These are phyloP conservation scores for Aphis craccivora DNA, from an alignment of 1,140 invertebrate genomes.

Conservation along the genomic window DNA sequence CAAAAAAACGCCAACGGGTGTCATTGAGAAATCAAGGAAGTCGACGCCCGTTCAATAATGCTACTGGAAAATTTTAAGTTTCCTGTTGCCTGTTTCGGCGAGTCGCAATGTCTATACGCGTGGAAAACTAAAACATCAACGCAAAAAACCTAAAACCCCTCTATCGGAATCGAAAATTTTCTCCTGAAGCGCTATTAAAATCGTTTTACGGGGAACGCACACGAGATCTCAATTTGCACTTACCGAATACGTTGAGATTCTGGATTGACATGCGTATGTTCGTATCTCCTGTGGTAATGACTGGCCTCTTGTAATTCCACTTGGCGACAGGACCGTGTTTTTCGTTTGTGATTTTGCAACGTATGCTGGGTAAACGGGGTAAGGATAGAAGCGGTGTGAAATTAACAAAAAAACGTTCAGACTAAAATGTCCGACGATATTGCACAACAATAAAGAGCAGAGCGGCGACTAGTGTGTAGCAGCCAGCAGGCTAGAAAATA, in stretches of 20 bases:
- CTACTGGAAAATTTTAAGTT: too few species aligned
- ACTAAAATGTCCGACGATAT: not conserved
- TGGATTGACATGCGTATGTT: constrained; percentile 94
- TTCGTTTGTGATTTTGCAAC: too few species aligned
- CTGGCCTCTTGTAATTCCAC: constrained; percentile 88
- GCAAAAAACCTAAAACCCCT: not conserved
- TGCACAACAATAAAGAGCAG: too few species aligned
- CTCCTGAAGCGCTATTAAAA: not conserved
- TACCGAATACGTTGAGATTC: constrained; percentile 92
- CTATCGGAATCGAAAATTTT: not conserved
- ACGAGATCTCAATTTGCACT: constrained; percentile 64
- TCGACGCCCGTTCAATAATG: not conserved
- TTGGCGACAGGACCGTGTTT: constrained; percentile 69
- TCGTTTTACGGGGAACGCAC: accelerated
- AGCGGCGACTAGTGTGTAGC: too few species aligned
- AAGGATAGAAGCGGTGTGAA: not conserved
- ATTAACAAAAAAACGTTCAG: not conserved
- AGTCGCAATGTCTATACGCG: too few species aligned
- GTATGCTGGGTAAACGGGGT: not conserved
- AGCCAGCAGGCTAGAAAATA: too few species aligned
- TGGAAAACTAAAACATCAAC: not conserved
- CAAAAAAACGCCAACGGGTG: not conserved
- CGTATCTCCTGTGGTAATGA: constrained; percentile 80
- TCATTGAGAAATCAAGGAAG: not conserved
- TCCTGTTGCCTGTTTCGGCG: too few species aligned